Evolutionary conservation across 92 coral and sea anemone genomes (phyloP), one percentile per base, ranked within the genome.

Genomic region (Hydrozoanthus gracilis): DNA sequence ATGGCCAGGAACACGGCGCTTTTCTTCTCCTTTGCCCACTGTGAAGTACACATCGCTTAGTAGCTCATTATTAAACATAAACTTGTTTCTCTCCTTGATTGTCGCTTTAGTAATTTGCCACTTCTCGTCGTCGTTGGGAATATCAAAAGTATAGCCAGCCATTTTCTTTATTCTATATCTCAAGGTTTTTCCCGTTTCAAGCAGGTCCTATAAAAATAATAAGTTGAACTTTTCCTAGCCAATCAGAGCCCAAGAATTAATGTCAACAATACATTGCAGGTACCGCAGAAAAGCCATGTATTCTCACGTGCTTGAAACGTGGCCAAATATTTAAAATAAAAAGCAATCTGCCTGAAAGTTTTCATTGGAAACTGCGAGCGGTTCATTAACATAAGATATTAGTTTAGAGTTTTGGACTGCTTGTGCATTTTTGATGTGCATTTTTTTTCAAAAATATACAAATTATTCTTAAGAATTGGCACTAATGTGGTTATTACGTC

Each of bases 11-110:
- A 94, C 86, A 15, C 91, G 86, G 70, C 86, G 51, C 47, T 91
- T 90, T 49, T 87, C 92, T 8, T 84, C 73, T 54, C 66, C 80
- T 73, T 90, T 94, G 3, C 98, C 98, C 3, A 92, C 93, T 9
- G 76, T 52, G 74, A 94, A 94, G 76, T 88, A 74, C 20, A 94
- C 89, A 58, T 94, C 98, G 80, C 95, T 92, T 74, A 94, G 52
- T 8, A 92, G 88, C 51, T 94, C 92, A 48, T 94, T 94, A 66
- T 94, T 92, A 82, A 94, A 94, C 98, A 94, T 90, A 71, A 86
- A 85, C 17, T 88, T 92, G 87, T 87, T 93, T 58, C 98, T 90
- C 84, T 94, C 98, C 66, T 86, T 83, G 71, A 94, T 75, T 44
- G 88, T 79, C 27, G 87, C 86, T 79, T 87, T 94, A 5, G 88